phyloP scores from a whole-genome alignment of 2,888 invertebrate species.

The Sinohyriopsis cumingii region DNA sequence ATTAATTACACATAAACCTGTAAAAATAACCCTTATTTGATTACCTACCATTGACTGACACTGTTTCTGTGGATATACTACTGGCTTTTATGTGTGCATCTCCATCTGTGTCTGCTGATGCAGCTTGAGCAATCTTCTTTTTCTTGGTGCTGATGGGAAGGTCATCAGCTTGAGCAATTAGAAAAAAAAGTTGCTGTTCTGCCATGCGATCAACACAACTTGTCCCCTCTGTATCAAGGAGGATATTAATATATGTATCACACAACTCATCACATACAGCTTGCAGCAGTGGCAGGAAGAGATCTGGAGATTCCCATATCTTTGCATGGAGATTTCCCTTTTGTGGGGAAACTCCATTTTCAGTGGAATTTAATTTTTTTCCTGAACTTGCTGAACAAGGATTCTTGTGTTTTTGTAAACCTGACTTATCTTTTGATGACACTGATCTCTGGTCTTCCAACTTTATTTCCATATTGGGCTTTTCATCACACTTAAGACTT shows the following conservation, averaged over 20 bases:
- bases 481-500: too few species aligned
- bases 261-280: slow-evolving; percentile 66
- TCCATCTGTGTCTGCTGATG: slow-evolving; percentile 28
- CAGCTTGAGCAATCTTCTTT: slow-evolving; percentile 28
- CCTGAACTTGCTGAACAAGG: neutral
- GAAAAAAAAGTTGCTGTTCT: slow-evolving; percentile 77
- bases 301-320: slow-evolving; percentile 34
- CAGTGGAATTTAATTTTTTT: slow-evolving; percentile 2
- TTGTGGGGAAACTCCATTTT: slow-evolving; percentile 1
- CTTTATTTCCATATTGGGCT: too few species aligned
- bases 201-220: slow-evolving; percentile 70
- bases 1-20: too few species aligned
- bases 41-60: too few species aligned
- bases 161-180: slow-evolving; percentile 77
- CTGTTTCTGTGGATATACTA: too few species aligned
- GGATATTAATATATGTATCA: slow-evolving; percentile 64
- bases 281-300: slow-evolving; percentile 59
- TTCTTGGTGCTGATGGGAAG: slow-evolving; percentile 63
- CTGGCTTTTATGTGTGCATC: too few species aligned
- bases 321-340: slow-evolving; percentile 4
- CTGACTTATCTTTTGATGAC: neutral
- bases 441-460: neutral
- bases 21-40: too few species aligned
- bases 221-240: slow-evolving; percentile 63
- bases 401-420: slow-evolving; percentile 2